Base-by-base conservation (phyloP, 2,797 vertebrate species). In the Hoplostethus atlanticus region DNA sequence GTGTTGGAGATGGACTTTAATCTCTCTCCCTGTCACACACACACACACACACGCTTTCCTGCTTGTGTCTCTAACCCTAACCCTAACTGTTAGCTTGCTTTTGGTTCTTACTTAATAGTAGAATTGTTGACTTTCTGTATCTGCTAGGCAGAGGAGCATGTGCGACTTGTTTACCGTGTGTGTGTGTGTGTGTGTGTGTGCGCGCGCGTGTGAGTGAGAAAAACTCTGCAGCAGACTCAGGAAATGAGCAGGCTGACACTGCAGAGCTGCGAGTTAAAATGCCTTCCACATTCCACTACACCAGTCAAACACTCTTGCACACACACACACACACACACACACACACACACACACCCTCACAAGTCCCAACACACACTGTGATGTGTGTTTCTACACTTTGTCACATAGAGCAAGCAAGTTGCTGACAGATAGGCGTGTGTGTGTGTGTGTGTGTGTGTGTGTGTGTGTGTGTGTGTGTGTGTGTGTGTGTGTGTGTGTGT, bases 191-290 rank as follows among this genome's bases (percentile, higher is more conserved):
- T 57, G 17, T 51, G 42, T 48, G 30, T 48, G 30, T 44, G 36
- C 44, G 48, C 40, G 54, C 25, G 57, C 55, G 47, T 50, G 54
- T 36, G 28, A 30, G 67, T 30, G 34, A 61, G 31, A 47, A 56
- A 69, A 72, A 72, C 64, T 81, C 58, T 70, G 59, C 44, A 72
- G 68, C 52, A 83, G 59, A 82, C 77, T 77, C 77, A 88, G 87
- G 86, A 88, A 89, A 88, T 84, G 78, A 87, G 50, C 65, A 68
- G 77, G 69, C 85, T 76, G 73, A 84, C 73, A 70, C 73, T 75
- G 74, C 72, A 83, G 73, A 83, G 75, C 81, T 71, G 65, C 4
- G 3, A 73, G 72, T 84, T 90, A 70, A 81, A 83, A 86, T 85
- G 70, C 76, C 75, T 73, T 84, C 75, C 71, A 87, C 86, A 87